Evolutionary conservation across 2,888 invertebrate species (phyloP).

Genomic region (Chrysotoxum bicinctum): DNA sequence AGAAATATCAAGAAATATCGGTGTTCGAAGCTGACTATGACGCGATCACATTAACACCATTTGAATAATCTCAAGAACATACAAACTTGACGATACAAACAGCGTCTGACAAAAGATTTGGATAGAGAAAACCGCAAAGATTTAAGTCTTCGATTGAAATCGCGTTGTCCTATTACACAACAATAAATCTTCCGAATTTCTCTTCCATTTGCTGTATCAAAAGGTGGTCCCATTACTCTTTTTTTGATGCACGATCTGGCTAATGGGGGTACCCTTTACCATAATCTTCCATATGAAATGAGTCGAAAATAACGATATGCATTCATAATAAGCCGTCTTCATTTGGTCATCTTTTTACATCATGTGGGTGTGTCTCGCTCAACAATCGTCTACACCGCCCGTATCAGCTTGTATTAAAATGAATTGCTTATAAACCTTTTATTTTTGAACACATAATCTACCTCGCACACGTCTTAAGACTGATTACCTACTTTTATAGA

Average conservation of each 20-base stretch:
- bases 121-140: not conserved
- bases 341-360: slow-evolving; percentile 13
- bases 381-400: not conserved
- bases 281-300: not conserved
- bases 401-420: not conserved
- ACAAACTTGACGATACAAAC: too few relatives aligned
- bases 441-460: not conserved
- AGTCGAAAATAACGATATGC: not conserved
- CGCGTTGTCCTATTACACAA: not conserved
- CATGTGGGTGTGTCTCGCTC: slow-evolving; percentile 3
- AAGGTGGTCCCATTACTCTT: not conserved
- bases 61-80: too few relatives aligned
- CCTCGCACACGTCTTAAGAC: not conserved
- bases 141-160: not conserved
- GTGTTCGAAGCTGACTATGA: too few relatives aligned
- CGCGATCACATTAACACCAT: too few relatives aligned
- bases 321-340: not conserved
- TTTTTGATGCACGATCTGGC: not conserved
- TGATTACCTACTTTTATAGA: not conserved
- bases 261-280: not conserved
- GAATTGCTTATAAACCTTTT: not conserved
- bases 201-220: not conserved
- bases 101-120: not conserved
- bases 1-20: too few relatives aligned
- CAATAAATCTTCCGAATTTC: not conserved